Evolutionary conservation across 2,888 invertebrate genomes (phyloP), one percentile per base, ranked within the genome.

Genomic region (Drosophila monieri): DNA sequence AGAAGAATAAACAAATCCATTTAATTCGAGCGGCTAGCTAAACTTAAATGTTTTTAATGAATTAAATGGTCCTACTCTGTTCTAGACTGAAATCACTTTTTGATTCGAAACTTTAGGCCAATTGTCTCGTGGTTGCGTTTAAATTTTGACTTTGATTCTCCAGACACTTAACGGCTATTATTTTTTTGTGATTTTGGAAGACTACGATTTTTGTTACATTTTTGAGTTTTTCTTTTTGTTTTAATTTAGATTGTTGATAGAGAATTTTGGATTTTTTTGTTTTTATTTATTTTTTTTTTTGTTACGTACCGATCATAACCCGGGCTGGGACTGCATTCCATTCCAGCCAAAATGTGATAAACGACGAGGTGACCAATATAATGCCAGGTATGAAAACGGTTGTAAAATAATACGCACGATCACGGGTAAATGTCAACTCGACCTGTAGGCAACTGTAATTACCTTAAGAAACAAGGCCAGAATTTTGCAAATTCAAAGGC

Each of bases 331-430:
- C 97, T 88, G 97, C 97, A 93, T 98, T 98, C 97, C 97, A 97
- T 93, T 98, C 97, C 93, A 98, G 94, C 97, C 97, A 98, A 94
- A 98, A 98, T 91, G 97, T 97, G 93, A 98, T 98, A 94, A 98
- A 98, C 90, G 97, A 97, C 93, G 97, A 97, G 88, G 97, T 97
- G 92, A 98, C 98, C 93, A 98, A 94, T 93, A 98, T 97, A 92
- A 98, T 97, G 91, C 97, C 97, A 89, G 98, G 97, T 93, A 98
- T 97, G 93, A 98, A 98, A 93, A 98, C 97, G 91, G 97, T 98
- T 89, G 97, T 97, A 94, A 98, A 97, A 94, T 98, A 98, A 94
- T 97, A 98, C 92, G 97, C 97, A 93, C 97, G 95, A 94, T 98
- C 98, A 92, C 97, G 94, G 85, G 97, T 97, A 94, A 98, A 98